These are phyloP conservation scores for Musca domestica DNA, from an alignment of 1,140 invertebrate genomes.

Conservation along the genomic window DNA sequence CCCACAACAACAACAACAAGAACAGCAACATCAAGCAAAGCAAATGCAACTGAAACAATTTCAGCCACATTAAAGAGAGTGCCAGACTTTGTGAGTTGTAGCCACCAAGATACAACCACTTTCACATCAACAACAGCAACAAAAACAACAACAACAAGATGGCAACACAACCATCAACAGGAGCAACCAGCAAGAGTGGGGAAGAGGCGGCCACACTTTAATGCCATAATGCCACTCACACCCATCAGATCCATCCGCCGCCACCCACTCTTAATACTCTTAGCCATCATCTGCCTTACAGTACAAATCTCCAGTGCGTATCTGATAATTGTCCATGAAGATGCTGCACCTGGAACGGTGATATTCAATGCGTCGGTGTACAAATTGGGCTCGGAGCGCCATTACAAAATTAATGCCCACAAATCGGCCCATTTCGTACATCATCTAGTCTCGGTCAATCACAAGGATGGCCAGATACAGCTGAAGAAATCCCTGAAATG, in stretches of 20 bases:
- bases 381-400: conserved; percentile 67
- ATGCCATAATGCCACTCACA: background rate
- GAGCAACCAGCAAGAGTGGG: background rate
- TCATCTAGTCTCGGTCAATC: conserved; percentile 72
- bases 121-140: background rate
- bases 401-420: conserved; percentile 73
- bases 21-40: background rate
- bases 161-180: background rate
- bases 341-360: conserved; percentile 64
- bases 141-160: background rate
- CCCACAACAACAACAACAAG: background rate
- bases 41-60: background rate
- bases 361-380: conserved; percentile 80
- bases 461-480: conserved; percentile 70
- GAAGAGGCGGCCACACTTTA: background rate
- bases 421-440: conserved; percentile 80
- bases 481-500: conserved; percentile 69
- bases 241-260: background rate
- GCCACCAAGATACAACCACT: background rate
- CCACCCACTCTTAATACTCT: background rate
- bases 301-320: conserved; percentile 53
- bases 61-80: background rate
- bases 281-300: conserved; percentile 9
- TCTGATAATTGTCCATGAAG: conserved; percentile 69
- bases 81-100: too few species aligned